Base-by-base conservation (phyloP, 2,888 invertebrate genomes). In the Polymixis flavicincta region DNA sequence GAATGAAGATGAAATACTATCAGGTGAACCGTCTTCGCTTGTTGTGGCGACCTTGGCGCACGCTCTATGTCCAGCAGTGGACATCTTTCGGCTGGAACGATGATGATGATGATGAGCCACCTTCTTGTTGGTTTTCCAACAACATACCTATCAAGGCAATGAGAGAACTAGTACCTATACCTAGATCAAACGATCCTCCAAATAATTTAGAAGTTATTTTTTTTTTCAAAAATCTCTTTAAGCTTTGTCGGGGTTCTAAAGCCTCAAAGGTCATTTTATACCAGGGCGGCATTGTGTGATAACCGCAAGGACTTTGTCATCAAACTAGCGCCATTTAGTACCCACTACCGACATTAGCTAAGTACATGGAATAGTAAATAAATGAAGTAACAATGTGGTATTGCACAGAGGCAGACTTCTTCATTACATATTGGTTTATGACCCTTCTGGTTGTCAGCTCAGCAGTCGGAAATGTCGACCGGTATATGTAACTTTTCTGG, bases 301-400 rank as follows among this genome's bases (percentile, higher is more conserved):
- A 85, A 76, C 83, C 71, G 9, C 70, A 71, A 68, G 65, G 65
- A 75, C 70, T 76, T 74, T 79, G 81, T 78, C 81, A 85, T 71
- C 70, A 68, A 77, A 82, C 82, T 77, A 77, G 61, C 68, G 65
- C 70, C 64, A 78, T 85, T 76, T 81, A 76, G 85, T 68, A 76
- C 13, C 70, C 68, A 74, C 70, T 71, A 77, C 55, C 64, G 52
- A 76, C 84, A 82, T 78, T 76, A 82, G 67, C 59, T 37, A 11
- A 45, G 63, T 3, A 61, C 83, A 77, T 13, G 13, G 85, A 85
- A 54, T 82, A 82, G 14, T 57, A 3, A 32, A 14, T 5, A 54
- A 71, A 71, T 76, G 68, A 52, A 85, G 54, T 65, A n/a, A 45
- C 60, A 45, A 42, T n/a, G 8, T 32, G 2, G 19, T 9, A 25